Evolutionary conservation across 2,888 invertebrate species (phyloP).

Genomic region (Dynastes hyllus): DNA sequence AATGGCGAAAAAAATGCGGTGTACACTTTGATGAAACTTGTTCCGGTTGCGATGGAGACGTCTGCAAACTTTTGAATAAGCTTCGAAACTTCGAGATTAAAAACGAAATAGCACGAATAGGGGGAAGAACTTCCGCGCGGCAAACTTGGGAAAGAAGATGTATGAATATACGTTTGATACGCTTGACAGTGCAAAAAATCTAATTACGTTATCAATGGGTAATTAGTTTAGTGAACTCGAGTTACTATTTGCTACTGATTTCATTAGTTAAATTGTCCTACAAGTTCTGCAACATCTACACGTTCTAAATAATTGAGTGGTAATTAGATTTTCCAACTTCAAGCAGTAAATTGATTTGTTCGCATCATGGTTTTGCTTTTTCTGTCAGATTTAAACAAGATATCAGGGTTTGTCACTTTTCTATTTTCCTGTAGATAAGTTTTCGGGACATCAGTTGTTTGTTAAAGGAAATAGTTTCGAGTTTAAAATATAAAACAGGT

Average conservation of each 20-base stretch:
- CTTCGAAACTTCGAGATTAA: constrained; percentile 42
- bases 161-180: neutral
- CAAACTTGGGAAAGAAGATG: constrained; percentile 24
- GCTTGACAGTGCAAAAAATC: neutral
- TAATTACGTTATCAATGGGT: constrained; percentile 8
- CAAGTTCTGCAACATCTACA: neutral
- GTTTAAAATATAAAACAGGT: too few species aligned
- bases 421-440: too few species aligned
- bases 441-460: too few species aligned
- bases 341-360: too few species aligned
- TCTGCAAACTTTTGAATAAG: constrained; percentile 42
- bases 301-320: too few species aligned
- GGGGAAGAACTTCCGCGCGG: constrained; percentile 17
- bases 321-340: too few species aligned
- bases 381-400: too few species aligned
- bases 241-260: neutral
- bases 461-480: too few species aligned
- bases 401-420: too few species aligned
- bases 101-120: constrained; percentile 28
- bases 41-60: constrained; percentile 24
- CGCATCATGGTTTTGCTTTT: too few species aligned
- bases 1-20: constrained; percentile 36
- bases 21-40: constrained; percentile 35
- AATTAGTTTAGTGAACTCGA: neutral
- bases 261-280: neutral